Base-by-base conservation (phyloP, 2,113 vertebrate genomes). In the Campylomormyrus numenius region DNA sequence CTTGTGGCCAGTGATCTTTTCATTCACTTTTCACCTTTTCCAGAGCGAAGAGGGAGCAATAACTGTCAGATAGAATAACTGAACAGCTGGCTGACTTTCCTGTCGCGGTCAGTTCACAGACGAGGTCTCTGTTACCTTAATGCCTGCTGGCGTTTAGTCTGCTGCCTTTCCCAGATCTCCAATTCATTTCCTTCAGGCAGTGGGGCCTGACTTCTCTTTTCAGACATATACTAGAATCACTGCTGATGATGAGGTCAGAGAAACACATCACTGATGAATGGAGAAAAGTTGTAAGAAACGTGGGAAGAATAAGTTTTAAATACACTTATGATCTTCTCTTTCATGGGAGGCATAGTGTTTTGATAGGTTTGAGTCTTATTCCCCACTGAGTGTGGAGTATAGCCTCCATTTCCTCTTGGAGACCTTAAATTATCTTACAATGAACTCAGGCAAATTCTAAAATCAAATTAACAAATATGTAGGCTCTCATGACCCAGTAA, bases 61-160 rank as follows among this genome's bases (percentile, higher is more conserved):
- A 58, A 39, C 89, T 89, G 89, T 89, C 89, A 89, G 89, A 19
- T 2, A 58, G 39, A 77, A 89, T 89, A 50, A 85, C 50, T 3
- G 19, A n/a, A 62, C 31, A 74, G 49, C 52, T 85, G 89, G 88
- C 52, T 85, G 77, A 77, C 39, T 10, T 52, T 84, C 49, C 77
- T 80, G 9, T 19, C 39, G 10, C 35, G 27, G 31, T 56, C 52
- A 46, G 50, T 21, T 27, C 77, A 46, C 21, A 5, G 52, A 85
- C 35, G 10, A 24, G 77, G 24, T 85, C 49, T 35, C 89, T 85
- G 39, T 84, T 85, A 89, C 42, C 77, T 46, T 62, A 58, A 84
- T 62, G 89, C 89, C 89, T 42, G 50, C 74, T 89, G 77, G 77
- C 24, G 39, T 84, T 84, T 50, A 39, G 74, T 53, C 50, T 45